These are phyloP conservation scores for Drosophila paulistorum DNA, from an alignment of 1,140 invertebrate species.

Conservation along the genomic window DNA sequence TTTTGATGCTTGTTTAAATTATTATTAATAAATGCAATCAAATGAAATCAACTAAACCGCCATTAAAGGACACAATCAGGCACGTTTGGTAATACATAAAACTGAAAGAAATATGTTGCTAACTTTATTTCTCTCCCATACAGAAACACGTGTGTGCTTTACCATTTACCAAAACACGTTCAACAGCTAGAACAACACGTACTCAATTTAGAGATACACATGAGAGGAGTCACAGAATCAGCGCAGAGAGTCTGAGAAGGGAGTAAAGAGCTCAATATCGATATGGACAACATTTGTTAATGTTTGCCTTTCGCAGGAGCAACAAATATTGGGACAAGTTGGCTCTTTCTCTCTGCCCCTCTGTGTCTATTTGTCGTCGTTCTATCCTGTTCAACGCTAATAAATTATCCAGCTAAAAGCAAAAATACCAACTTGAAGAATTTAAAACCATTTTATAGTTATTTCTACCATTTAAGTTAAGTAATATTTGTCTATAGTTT, in stretches of 20 bases:
- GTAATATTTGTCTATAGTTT: slow-evolving; percentile 44
- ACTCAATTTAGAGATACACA: slow-evolving; percentile 75
- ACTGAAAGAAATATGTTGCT: slow-evolving; percentile 75
- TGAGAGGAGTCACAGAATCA: neutral
- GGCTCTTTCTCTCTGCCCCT: neutral
- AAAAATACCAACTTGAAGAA: slow-evolving; percentile 17
- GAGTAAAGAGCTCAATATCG: slow-evolving; percentile 34
- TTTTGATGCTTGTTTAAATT: slow-evolving; percentile 33
- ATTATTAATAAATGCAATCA: slow-evolving; percentile 70
- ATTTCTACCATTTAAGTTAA: slow-evolving; percentile 38
- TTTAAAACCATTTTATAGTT: slow-evolving; percentile 42
- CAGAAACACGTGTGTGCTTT: slow-evolving; percentile 47
- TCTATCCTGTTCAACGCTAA: slow-evolving; percentile 36
- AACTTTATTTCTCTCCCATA: slow-evolving; percentile 35
- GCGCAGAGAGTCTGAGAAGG: neutral
- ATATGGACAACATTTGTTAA: slow-evolving; percentile 56
- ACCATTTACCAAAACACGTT: slow-evolving; percentile 76
- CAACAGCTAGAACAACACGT: slow-evolving; percentile 74
- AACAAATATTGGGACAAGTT: slow-evolving; percentile 61
- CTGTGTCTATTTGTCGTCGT: slow-evolving; percentile 14
- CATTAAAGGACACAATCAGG: slow-evolving; percentile 70
- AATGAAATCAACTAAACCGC: slow-evolving; percentile 58
- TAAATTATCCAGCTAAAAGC: slow-evolving; percentile 53
- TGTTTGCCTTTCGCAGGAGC: slow-evolving; percentile 45
- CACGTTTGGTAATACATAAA: slow-evolving; percentile 76